Evolutionary conservation across 2,797 vertebrate species (phyloP).

Genomic region (Sebastes hubbsi): DNA sequence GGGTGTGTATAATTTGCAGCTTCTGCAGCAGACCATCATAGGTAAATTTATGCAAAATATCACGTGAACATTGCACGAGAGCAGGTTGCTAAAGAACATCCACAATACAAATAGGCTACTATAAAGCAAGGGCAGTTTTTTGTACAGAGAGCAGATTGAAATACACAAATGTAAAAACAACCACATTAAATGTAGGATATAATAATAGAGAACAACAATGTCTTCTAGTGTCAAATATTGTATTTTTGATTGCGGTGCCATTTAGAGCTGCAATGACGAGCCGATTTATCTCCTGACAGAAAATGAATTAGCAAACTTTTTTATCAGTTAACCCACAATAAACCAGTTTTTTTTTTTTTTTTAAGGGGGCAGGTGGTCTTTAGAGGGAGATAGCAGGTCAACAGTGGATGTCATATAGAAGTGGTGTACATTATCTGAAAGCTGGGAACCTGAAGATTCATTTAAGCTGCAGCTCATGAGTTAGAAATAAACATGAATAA

Average conservation of each 20-base stretch:
- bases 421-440: too few species aligned
- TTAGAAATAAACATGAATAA: too few species aligned
- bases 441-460: too few species aligned
- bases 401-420: too few species aligned
- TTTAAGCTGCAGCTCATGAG: too few species aligned
- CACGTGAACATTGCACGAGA: background rate
- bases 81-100: background rate
- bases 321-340: background rate
- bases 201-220: background rate
- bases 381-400: too few species aligned
- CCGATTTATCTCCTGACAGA: background rate
- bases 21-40: background rate
- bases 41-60: constrained; percentile 28
- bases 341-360: too few species aligned
- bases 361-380: too few species aligned
- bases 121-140: background rate
- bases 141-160: background rate
- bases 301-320: background rate
- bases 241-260: background rate
- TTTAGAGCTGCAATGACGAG: background rate
- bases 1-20: constrained; percentile 29
- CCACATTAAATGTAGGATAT: background rate
- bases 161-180: background rate
- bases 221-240: background rate
- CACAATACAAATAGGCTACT: background rate